Base-by-base conservation (phyloP, 1,140 invertebrate genomes). In the Pentalonia nigronervosa region DNA sequence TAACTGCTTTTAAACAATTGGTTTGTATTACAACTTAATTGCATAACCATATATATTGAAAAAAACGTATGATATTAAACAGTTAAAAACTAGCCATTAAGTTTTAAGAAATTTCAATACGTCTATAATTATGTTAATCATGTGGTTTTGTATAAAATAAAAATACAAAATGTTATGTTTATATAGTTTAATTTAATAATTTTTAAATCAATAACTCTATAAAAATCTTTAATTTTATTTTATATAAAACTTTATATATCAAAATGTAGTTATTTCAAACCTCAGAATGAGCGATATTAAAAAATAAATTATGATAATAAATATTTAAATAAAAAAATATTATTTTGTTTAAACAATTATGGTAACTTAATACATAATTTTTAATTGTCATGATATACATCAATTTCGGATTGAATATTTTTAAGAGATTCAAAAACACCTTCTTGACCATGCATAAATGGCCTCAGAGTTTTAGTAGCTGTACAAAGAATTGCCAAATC, bases 401-500 rank as follows among this genome's bases (percentile, higher is more conserved):
- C 20, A 48, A 91, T 92, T 76, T 92, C 25, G 7, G 91, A 83
- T 53, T 86, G 81, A 84, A 93, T 93, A 30, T 93, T 93, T 93
- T 93, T 86, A 34, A 93, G 81, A 30, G 23, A 84, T 84, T 86
- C 91, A 56, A 45, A 83, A 53, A 93, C 91, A 36, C 91, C 91
- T 45, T 41, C 50, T 56, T 86, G 34, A 41, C 91, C 91, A 56
- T 93, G 34, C 36, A 94, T 94, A 41, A 83, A 83, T 21, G 93
- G 93, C 56, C 93, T 94, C 41, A 23, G 30, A 25, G 9, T 86
- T 91, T 91, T 94, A 34, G 47, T 0, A 50, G 67, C 67, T 20
- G 88, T 87, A 88, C 93, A 94, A 41, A 88, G 90, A 30, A 34
- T 89, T 53, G 94, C 94, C 30, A 95, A 76, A 17, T 94, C 67